These are phyloP conservation scores for Halichoeres trimaculatus DNA, from an alignment of 2,113 vertebrate genomes.

Conservation along the genomic window DNA sequence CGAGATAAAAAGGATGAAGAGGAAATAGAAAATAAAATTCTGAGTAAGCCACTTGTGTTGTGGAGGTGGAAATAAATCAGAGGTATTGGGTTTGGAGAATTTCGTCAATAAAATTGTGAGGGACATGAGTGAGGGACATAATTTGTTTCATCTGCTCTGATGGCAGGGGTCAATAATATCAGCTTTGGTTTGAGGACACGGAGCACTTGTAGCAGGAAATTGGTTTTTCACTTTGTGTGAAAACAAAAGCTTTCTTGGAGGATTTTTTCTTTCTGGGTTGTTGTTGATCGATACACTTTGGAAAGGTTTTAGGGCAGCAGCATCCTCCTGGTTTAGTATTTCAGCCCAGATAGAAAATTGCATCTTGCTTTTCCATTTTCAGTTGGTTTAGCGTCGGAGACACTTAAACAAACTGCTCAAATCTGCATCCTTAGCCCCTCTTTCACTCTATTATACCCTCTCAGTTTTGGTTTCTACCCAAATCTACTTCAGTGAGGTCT, in stretches of 20 bases:
- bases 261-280: neutral
- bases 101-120: neutral
- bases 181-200: neutral
- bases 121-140: neutral
- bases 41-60: neutral
- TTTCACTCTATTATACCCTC: no score
- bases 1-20: neutral
- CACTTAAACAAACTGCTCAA: neutral
- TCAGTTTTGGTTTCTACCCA: neutral
- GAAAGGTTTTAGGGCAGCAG: neutral
- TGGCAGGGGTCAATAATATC: slow-evolving; percentile 7
- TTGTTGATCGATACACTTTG: neutral
- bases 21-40: slow-evolving; percentile 9
- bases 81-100: slow-evolving; percentile 16
- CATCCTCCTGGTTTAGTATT: neutral
- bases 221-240: slow-evolving; percentile 15
- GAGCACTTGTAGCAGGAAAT: slow-evolving; percentile 25
- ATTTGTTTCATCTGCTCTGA: slow-evolving; percentile 6
- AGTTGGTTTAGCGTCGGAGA: neutral
- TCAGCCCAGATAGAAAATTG: neutral
- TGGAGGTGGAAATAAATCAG: slow-evolving; percentile 35
- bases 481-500: neutral
- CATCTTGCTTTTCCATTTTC: neutral
- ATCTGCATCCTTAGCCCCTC: neutral
- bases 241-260: neutral